Conservation (phyloP, 2,797 vertebrate species). For the Jordanella pulchra region DNA sequence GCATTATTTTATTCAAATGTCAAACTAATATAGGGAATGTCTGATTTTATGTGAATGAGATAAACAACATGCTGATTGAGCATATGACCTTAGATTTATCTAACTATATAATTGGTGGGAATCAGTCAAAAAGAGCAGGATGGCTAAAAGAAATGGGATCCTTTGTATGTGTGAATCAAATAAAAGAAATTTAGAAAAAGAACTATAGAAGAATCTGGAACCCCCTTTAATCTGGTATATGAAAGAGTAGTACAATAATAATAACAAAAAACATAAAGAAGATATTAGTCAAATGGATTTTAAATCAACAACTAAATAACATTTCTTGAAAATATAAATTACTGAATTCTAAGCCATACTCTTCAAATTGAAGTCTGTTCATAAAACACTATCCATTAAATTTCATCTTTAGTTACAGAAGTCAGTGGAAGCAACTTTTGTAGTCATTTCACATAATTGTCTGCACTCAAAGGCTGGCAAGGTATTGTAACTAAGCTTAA, state of each 20-base stretch:
- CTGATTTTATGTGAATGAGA: slow-evolving; percentile 19
- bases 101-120: slow-evolving; percentile 27
- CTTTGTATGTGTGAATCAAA: slow-evolving; percentile 31
- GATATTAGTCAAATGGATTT: neutral
- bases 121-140: slow-evolving; percentile 30
- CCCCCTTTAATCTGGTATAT: neutral
- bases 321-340: neutral
- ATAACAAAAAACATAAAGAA: too few species aligned
- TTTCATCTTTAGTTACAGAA: neutral
- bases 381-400: neutral
- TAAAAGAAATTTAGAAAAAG: slow-evolving; percentile 15
- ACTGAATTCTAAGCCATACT: neutral
- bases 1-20: slow-evolving; percentile 34
- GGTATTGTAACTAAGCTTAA: too few species aligned
- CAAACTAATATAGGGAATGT: slow-evolving; percentile 24
- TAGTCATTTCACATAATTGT: too few species aligned
- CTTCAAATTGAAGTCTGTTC: neutral
- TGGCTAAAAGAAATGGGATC: slow-evolving; percentile 6
- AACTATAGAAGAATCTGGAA: slow-evolving; percentile 31
- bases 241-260: neutral
- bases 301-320: neutral
- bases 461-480: too few species aligned
- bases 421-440: too few species aligned
- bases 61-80: slow-evolving; percentile 20
- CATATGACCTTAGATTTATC: slow-evolving; percentile 10